Evolutionary conservation across 2,888 invertebrate genomes (phyloP), one percentile per base, ranked within the genome.

Genomic region (Andrena haemorrhoa): DNA sequence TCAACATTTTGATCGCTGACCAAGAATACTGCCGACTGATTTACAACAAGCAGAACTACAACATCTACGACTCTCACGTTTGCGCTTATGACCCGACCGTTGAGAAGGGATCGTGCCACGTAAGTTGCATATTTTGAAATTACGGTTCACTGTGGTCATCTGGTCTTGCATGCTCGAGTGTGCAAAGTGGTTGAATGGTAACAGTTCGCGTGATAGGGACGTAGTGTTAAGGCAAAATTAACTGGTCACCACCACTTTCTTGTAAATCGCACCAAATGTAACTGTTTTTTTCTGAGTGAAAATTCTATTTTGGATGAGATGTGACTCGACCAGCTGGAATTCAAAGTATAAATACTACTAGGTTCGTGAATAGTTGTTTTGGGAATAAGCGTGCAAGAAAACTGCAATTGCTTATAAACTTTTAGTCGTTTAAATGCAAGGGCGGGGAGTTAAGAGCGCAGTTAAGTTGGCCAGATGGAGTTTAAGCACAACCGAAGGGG

Each of bases 1-100:
- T 95, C 0, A 86, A 94, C 51, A 94, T 96, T 0, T 95, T 95
- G 0, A 95, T 95, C 89, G 94, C 96, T 6, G 95, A 94, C 86
- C 94, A 95, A 4, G 88, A 92, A 0, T 84, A 92, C 0, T 96
- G 96, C 87, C 91, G 89, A 2, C 1, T 76, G 0, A 68, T 71
- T 8, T 92, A 91, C 66, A 6, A 0, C 0, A 26, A 8, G 0
- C 5, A 20, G 5, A 23, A 64, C 6, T 66, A 80, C 35, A 65
- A 72, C 6, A 53, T 92, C 23, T 70, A 88, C 68, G 16, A 76
- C 0, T 65, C 79, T 0, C 90, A 91, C 0, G 5, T 91, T 20
- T 91, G 90, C 26, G 89, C 90, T 0, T 86, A 87, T 63, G 86
- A 88, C 23, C 80, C 86, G 31, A 20, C 10, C 0, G 53, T 23